These are phyloP conservation scores for Drosophila barbarae DNA, from an alignment of 2,888 invertebrate species.

Conservation along the genomic window DNA sequence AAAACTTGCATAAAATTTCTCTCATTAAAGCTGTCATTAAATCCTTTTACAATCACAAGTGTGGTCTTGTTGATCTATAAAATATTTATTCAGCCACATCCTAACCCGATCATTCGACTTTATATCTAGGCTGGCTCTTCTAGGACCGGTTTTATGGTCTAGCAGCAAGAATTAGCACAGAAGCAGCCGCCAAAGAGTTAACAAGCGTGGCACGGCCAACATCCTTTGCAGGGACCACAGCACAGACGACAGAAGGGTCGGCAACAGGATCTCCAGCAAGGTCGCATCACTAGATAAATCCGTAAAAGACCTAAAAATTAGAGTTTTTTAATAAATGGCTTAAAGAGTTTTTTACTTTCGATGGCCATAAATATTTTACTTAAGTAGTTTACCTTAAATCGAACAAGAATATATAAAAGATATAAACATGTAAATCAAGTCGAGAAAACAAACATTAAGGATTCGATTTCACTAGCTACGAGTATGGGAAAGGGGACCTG, in stretches of 20 bases:
- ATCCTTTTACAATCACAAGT: background rate
- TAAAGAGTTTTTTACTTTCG: background rate
- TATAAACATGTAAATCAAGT: too few species aligned
- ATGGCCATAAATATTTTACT: too few species aligned
- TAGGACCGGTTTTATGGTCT: background rate
- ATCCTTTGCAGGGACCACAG: constrained; percentile 4
- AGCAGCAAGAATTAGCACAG: constrained; percentile 14
- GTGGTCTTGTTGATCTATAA: background rate
- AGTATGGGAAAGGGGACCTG: too few species aligned
- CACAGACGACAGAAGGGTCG: constrained; percentile 1
- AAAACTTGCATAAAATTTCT: background rate
- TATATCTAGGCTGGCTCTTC: background rate
- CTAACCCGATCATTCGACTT: background rate
- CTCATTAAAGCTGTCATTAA: background rate
- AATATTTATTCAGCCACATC: background rate
- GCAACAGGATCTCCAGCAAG: background rate
- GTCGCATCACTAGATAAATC: constrained; percentile 6
- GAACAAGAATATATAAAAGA: too few species aligned
- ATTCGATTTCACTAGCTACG: too few species aligned
- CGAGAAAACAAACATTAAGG: too few species aligned
- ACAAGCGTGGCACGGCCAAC: constrained; percentile 2
- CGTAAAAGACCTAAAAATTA: background rate
- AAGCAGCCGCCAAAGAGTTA: constrained; percentile 16
- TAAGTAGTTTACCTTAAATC: too few species aligned
- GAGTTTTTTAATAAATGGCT: background rate